Percentiles rank a stretch among this genome's conserved stretches.
These are phyloP conservation scores for Magallana nippona DNA, from an alignment of 2,888 invertebrate species.

Conservation along the genomic window DNA sequence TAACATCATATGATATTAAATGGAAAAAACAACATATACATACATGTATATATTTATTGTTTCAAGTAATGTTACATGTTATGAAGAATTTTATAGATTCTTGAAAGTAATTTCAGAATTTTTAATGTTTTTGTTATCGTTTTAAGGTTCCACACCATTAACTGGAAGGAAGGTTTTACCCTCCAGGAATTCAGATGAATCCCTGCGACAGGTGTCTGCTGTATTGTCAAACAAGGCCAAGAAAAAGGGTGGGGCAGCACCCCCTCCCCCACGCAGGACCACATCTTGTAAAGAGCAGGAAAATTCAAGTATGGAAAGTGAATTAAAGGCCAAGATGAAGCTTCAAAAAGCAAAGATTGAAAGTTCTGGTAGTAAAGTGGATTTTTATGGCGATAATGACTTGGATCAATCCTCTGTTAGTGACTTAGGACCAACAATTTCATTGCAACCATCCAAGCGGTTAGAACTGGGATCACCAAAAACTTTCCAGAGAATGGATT, in stretches of 20 bases:
- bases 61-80: no score
- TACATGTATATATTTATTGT: no score
- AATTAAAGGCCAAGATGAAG: slow-evolving; percentile 74
- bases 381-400: slow-evolving; percentile 62
- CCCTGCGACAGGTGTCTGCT: slow-evolving; percentile 71
- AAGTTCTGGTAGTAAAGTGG: slow-evolving; percentile 63
- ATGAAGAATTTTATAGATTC: no score
- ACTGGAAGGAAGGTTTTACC: slow-evolving; percentile 70
- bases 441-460: slow-evolving; percentile 57
- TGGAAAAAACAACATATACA: no score
- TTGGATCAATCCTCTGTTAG: slow-evolving; percentile 55
- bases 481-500: slow-evolving; percentile 58
- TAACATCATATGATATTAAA: no score
- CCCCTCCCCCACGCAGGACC: slow-evolving; percentile 87
- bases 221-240: slow-evolving; percentile 66
- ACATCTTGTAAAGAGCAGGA: slow-evolving; percentile 85
- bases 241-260: slow-evolving; percentile 65
- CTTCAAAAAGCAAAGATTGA: slow-evolving; percentile 74
- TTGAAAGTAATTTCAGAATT: no score
- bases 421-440: slow-evolving; percentile 60
- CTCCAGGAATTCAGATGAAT: slow-evolving; percentile 67
- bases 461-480: slow-evolving; percentile 59
- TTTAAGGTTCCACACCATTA: slow-evolving; percentile 74
- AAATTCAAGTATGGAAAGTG: slow-evolving; percentile 62
- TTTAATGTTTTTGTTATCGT: neutral